These are phyloP conservation scores for Lordiphosa clarofinis DNA, from an alignment of 1,140 invertebrate species.

Conservation along the genomic window DNA sequence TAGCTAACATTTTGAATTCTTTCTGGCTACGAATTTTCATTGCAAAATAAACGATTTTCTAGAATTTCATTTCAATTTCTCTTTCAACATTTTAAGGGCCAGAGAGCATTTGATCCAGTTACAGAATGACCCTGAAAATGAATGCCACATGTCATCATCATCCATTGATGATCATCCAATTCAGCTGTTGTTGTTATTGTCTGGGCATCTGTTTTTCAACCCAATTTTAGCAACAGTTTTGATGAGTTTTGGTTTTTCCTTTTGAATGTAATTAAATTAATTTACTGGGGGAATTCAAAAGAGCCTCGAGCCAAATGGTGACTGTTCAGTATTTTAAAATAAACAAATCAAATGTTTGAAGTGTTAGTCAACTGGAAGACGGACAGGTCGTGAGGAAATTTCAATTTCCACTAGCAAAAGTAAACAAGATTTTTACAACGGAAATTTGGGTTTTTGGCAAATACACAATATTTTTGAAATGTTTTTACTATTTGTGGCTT, in stretches of 20 bases:
- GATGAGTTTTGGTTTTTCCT: constrained; percentile 32
- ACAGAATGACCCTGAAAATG: constrained; percentile 56
- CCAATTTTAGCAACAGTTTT: constrained; percentile 31
- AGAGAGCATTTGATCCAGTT: constrained; percentile 53
- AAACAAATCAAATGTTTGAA: constrained; percentile 46
- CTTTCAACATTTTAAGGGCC: constrained; percentile 28
- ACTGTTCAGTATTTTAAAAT: constrained; percentile 39
- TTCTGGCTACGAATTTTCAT: constrained; percentile 2
- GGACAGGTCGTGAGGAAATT: not conserved
- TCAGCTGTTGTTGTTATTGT: constrained; percentile 9
- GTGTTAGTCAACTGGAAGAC: constrained; percentile 53
- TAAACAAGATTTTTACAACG: constrained; percentile 49
- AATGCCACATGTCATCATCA: constrained; percentile 59
- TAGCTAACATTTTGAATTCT: not conserved
- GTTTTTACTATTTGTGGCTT: constrained; percentile 47
- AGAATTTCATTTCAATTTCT: constrained; percentile 26
- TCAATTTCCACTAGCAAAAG: no score
- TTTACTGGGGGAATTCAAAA: constrained; percentile 53
- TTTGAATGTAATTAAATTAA: constrained; percentile 59
- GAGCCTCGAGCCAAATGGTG: constrained; percentile 22
- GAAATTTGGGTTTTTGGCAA: constrained; percentile 49
- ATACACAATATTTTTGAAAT: constrained; percentile 53
- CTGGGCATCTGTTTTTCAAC: constrained; percentile 50
- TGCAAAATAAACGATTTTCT: constrained; percentile 17
- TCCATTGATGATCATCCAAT: constrained; percentile 24